Base-by-base conservation (phyloP, 2,797 vertebrate genomes). In the Vireo griseus region DNA sequence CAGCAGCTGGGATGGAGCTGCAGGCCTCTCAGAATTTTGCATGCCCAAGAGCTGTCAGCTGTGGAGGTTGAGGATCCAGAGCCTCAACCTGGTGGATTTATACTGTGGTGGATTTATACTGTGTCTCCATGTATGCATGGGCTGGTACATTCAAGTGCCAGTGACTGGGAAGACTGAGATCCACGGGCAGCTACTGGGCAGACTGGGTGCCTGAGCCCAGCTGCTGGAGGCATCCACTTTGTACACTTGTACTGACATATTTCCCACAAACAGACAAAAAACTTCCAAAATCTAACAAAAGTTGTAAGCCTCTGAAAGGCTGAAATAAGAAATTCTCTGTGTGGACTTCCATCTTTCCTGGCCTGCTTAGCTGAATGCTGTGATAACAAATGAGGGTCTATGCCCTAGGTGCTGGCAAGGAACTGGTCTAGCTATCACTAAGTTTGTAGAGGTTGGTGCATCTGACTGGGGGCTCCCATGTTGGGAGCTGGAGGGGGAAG, bases 81-180 rank as follows among this genome's bases (percentile, higher is more conserved):
- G 16, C 24, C 31, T 7, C n/a, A n/a, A n/a, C n/a, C n/a, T n/a
- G n/a, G n/a, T 63, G 37, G 12, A 17, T 51, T 35, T 55, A 24
- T 8, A 20, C 6, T 39, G 13, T 16, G 7, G n/a, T 63, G 37
- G 12, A 17, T 51, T 35, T 55, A 24, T 8, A 20, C 6, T 39
- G 13, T 16, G 7, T 37, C 19, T 58, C 31, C 35, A 11, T 8
- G 22, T 1, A 1, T 10, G 4, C 19, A 4, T 21, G 29, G 21
- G 7, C 42, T 84, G 2, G 0, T 45, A 47, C 2, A 1, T 50
- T 31, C 37, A 28, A 29, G 29, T 74, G 66, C 57, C 66, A 39
- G 39, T 21, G 45, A 24, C 47, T 26, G 25, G 37, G 29, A 29
- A 74, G 17, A 10, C 33, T 28, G 26, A 57, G 20, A 51, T 45